Percentiles rank a stretch among this genome's conserved stretches.
These are phyloP conservation scores for Nomada lathburiana DNA, from an alignment of 2,888 invertebrate genomes.

Conservation along the genomic window DNA sequence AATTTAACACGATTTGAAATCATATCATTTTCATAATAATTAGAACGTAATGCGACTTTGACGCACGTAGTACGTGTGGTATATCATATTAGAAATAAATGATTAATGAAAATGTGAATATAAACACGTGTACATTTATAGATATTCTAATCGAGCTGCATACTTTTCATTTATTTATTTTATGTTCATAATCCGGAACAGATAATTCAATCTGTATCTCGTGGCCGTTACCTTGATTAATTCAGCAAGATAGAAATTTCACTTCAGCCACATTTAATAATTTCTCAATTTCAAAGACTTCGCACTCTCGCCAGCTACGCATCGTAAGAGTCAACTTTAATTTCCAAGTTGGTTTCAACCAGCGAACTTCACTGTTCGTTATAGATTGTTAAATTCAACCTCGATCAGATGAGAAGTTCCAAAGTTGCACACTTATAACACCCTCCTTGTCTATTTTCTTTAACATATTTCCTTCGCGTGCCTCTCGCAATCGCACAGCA, in stretches of 20 bases:
- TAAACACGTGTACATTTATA: no score
- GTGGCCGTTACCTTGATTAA: background rate
- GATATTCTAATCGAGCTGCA: no score
- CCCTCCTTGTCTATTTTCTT: background rate
- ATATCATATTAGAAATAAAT: background rate
- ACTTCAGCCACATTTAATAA: background rate
- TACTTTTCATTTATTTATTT: no score
- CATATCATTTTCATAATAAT: no score
- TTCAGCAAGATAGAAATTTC: background rate
- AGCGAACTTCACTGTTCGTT: background rate
- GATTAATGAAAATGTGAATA: background rate
- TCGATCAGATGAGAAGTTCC: conserved; percentile 17
- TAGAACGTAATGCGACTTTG: no score
- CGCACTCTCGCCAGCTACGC: background rate
- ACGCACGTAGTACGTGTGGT: no score
- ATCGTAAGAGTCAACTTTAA: conserved; percentile 2
- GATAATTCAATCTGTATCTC: no score
- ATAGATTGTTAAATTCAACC: conserved; percentile 29
- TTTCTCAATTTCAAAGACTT: conserved; percentile 21
- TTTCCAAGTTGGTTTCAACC: conserved; percentile 7
- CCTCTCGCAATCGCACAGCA: background rate
- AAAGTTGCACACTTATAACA: conserved; percentile 3
- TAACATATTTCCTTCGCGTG: background rate
- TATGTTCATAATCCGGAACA: no score
- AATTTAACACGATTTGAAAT: background rate